phyloP scores from a whole-genome alignment of 2,797 vertebrate genomes.

The Chrosomus eos region DNA sequence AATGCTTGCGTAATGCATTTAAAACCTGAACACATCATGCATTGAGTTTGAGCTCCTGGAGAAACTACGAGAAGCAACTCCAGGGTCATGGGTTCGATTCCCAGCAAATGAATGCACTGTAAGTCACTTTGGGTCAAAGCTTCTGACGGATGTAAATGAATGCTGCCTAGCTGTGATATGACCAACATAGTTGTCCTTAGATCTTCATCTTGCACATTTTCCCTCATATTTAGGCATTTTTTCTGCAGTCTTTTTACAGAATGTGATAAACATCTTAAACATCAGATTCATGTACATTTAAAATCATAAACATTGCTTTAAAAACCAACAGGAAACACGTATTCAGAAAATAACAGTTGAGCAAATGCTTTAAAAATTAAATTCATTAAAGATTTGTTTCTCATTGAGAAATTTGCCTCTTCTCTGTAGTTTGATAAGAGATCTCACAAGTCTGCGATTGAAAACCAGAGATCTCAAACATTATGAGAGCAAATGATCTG shows the following conservation, averaged over 20 bases:
- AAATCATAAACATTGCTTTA: background rate
- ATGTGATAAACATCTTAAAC: background rate
- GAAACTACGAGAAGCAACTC: background rate
- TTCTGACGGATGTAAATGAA: background rate
- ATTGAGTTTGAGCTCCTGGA: background rate
- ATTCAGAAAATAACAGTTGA: background rate
- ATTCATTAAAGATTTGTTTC: background rate
- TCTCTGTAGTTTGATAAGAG: background rate
- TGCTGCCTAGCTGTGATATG: conserved; percentile 5
- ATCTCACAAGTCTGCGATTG: background rate
- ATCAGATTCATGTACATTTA: background rate
- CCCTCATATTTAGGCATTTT: background rate
- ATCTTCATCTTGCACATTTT: background rate
- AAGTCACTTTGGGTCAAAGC: background rate
- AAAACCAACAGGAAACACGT: background rate
- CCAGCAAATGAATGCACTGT: background rate
- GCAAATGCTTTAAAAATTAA: background rate
- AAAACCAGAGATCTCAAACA: background rate
- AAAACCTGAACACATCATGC: background rate
- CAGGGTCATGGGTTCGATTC: background rate
- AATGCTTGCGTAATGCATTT: background rate
- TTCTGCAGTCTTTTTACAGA: background rate
- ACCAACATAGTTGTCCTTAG: background rate
- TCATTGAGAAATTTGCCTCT: background rate
- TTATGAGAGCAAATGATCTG: background rate